Evolutionary conservation across 2,113 vertebrate genomes (phyloP), one percentile per base, ranked within the genome.

Genomic region (Limanda limanda): DNA sequence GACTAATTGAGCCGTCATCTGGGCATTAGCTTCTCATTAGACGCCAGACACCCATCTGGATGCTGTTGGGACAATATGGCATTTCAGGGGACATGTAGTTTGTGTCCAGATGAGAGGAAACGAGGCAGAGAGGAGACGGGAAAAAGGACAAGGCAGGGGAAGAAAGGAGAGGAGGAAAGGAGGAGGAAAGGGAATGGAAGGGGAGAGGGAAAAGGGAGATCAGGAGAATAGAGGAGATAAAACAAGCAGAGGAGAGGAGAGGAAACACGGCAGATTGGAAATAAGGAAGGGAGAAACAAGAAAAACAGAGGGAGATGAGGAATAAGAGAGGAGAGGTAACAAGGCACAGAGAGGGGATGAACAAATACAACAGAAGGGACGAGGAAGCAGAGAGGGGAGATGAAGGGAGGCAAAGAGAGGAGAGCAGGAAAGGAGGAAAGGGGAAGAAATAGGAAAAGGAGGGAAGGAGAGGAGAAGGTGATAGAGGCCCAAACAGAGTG

Each of bases 1-100:
- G 42, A 69, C 61, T 90, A 80, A 90, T 86, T 78, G 82, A 87
- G 82, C 52, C 54, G 78, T 89, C 83, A 88, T 86, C 79, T 89
- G 85, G 74, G 90, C 77, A 83, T 87, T 73, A 83, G 79, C 69
- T 72, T 37, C 79, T 85, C 76, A 80, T 90, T 86, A 85, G 67
- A 37, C 47, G 35, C 68, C 71, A 79, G 70, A 78, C 35, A 56
- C 54, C 84, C 67, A 77, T 82, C 81, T 83, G 86, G 85, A 83
- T 45, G 64, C 84, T 74, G 79, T 25, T 76, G 52, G 57, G 67
- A 58, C 51, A 57, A 55, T 62, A 40, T 80, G 68, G 23, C 69
- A 60, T 72, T 85, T 86, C 51, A 54, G 60, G 45, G 70, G 73
- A 72, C 60, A 45, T 62, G 74, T 17, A 25, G 59, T 57, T 58